Percentiles rank a stretch among this genome's conserved stretches.
Evolutionary conservation across 2,113 vertebrate species (phyloP).

Genomic region (Laterallus jamaicensis): DNA sequence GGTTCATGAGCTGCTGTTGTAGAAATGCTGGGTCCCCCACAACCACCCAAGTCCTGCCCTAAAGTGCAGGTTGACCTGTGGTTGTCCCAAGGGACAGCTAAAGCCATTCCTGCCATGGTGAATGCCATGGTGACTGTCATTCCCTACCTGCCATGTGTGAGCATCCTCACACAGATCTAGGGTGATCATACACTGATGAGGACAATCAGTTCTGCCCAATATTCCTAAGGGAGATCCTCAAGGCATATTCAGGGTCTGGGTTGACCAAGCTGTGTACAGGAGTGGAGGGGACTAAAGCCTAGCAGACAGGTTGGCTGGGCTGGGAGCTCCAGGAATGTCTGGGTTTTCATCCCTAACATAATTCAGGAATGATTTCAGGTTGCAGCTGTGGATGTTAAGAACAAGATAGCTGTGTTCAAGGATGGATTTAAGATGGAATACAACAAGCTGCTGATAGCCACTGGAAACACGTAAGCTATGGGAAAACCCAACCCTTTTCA

Average conservation of each 20-base stretch:
- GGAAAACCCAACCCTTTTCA: background rate
- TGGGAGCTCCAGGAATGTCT: background rate
- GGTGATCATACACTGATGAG: background rate
- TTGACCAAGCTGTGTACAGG: background rate
- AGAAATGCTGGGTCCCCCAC: background rate
- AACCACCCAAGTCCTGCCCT: background rate
- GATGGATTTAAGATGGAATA: slow-evolving; percentile 96
- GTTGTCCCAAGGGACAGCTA: background rate
- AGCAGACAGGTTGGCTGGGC: background rate
- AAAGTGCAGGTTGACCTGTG: background rate
- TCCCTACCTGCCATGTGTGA: background rate
- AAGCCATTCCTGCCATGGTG: background rate
- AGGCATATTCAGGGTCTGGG: background rate
- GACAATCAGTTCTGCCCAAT: background rate
- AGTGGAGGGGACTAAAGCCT: background rate
- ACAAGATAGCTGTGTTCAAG: slow-evolving; percentile 87
- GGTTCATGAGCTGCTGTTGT: background rate
- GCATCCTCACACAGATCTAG: background rate
- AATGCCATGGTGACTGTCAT: background rate
- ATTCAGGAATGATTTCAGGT: slow-evolving; percentile 76
- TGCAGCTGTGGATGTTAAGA: slow-evolving; percentile 88
- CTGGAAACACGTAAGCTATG: slow-evolving; percentile 86
- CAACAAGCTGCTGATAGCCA: slow-evolving; percentile 92
- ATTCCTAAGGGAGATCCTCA: background rate
- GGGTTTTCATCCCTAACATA: background rate